phyloP scores from a whole-genome alignment of 2,113 vertebrate species.

The Castor canadensis region DNA sequence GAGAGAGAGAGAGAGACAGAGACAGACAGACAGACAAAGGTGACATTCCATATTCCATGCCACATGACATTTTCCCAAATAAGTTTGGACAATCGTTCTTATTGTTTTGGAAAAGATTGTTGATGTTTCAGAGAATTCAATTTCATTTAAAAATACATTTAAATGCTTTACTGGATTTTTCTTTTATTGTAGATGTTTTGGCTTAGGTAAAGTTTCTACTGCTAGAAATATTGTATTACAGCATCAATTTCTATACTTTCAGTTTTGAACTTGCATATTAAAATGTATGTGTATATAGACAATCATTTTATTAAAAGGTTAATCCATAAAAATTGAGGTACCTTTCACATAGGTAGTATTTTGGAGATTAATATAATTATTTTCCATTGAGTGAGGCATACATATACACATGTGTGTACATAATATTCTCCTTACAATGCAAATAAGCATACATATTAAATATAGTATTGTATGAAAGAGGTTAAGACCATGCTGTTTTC shows the following conservation, averaged over 20 bases:
- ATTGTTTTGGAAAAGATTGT: not conserved
- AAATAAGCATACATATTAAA: not conserved
- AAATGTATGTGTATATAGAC: not conserved
- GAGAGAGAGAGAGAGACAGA: not conserved
- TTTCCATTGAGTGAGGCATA: not conserved
- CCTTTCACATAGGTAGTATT: not conserved
- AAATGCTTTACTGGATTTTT: not conserved
- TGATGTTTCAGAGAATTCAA: constrained; percentile 17
- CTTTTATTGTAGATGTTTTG: not conserved
- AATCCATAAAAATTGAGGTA: not conserved
- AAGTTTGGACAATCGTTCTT: not conserved
- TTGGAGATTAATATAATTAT: not conserved
- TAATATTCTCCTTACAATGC: not conserved
- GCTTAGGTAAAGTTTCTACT: not conserved
- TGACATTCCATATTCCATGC: rapidly evolving
- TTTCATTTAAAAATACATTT: not conserved
- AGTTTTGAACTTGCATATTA: not conserved
- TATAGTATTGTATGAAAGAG: not conserved
- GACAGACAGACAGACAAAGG: not conserved
- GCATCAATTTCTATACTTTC: not conserved
- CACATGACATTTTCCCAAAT: not conserved
- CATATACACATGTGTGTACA: not conserved
- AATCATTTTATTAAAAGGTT: not conserved
- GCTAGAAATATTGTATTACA: not conserved
- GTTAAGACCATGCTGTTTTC: not conserved